Percentiles rank a stretch among this genome's conserved stretches.
These are phyloP conservation scores for Sarcophaga caerulescens DNA, from an alignment of 2,888 invertebrate species.

Conservation along the genomic window DNA sequence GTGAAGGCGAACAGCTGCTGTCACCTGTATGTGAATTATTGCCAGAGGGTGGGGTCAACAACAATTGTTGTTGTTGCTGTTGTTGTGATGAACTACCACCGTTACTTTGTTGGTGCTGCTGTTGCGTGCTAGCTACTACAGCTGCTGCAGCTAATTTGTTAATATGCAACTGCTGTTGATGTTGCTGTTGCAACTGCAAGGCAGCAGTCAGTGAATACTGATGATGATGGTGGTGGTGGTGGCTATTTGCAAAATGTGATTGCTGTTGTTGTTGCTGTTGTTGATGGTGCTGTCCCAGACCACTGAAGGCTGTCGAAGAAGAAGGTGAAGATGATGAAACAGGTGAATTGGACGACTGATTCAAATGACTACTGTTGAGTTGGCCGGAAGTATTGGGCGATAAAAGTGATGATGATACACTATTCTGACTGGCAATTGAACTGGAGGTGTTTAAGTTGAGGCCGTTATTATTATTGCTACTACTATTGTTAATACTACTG, in stretches of 20 bases:
- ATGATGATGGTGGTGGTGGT: conserved; percentile 72
- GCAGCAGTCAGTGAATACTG: conserved; percentile 82
- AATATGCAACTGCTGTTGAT: conserved; percentile 77
- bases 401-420: conserved; percentile 72
- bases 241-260: conserved; percentile 60
- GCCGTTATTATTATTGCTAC: conserved; percentile 64
- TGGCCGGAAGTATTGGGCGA: conserved; percentile 72
- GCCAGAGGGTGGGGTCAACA: conserved; percentile 77
- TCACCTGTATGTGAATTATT: conserved; percentile 78
- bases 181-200: conserved; percentile 75
- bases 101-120: conserved; percentile 60
- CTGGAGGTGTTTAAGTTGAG: conserved; percentile 51
- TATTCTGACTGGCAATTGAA: conserved; percentile 52
- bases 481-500: conserved; percentile 64
- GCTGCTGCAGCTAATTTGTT: conserved; percentile 78
- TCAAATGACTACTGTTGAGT: conserved; percentile 73
- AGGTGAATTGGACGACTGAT: conserved; percentile 79
- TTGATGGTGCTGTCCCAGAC: conserved; percentile 71
- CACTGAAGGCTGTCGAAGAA: conserved; percentile 73
- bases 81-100: conserved; percentile 69
- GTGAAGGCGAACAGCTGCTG: conserved; percentile 77
- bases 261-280: conserved; percentile 72
- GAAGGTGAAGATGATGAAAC: conserved; percentile 80
- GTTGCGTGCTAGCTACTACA: conserved; percentile 76
- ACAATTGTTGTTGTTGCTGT: conserved; percentile 74